Conservation (phyloP, 23 tunicate genomes). For the Botrylloides violaceus region DNA sequence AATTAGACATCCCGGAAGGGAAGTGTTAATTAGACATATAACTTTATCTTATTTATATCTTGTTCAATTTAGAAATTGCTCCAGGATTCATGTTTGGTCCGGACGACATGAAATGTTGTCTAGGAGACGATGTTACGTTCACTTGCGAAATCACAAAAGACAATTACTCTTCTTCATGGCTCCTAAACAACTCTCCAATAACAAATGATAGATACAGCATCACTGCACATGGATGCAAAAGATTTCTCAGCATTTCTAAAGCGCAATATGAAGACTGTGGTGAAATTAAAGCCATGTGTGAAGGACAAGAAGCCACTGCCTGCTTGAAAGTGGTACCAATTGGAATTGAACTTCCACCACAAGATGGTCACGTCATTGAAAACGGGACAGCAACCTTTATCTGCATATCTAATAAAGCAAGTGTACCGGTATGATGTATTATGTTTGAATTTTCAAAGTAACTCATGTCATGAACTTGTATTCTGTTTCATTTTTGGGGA, state of each 20-base stretch:
- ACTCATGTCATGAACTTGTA: neutral
- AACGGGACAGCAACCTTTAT: constrained; percentile 60
- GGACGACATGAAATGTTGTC: constrained; percentile 38
- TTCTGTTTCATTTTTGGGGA: neutral
- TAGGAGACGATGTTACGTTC: constrained; percentile 55
- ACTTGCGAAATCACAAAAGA: constrained; percentile 45
- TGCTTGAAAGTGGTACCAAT: constrained; percentile 53
- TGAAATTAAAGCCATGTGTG: constrained; percentile 41
- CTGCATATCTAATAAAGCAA: constrained; percentile 63
- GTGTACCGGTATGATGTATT: constrained; percentile 30
- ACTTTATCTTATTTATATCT: no score
- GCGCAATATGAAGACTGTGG: constrained; percentile 38
- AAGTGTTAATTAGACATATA: no score
- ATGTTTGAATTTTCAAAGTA: neutral
- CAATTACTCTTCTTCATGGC: constrained; percentile 50
- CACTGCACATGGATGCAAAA: constrained; percentile 31
- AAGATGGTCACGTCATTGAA: constrained; percentile 30
- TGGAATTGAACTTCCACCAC: constrained; percentile 48
- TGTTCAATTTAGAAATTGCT: constrained; percentile 48
- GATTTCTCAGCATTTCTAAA: constrained; percentile 28
- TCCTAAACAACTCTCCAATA: constrained; percentile 26
- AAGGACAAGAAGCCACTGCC: constrained; percentile 29
- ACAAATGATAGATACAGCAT: constrained; percentile 19
- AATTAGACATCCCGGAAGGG: no score
- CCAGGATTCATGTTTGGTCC: constrained; percentile 69